Evolutionary conservation across 1,140 invertebrate species (phyloP), one percentile per base, ranked within the genome.

Genomic region (Ganaspis sp.): DNA sequence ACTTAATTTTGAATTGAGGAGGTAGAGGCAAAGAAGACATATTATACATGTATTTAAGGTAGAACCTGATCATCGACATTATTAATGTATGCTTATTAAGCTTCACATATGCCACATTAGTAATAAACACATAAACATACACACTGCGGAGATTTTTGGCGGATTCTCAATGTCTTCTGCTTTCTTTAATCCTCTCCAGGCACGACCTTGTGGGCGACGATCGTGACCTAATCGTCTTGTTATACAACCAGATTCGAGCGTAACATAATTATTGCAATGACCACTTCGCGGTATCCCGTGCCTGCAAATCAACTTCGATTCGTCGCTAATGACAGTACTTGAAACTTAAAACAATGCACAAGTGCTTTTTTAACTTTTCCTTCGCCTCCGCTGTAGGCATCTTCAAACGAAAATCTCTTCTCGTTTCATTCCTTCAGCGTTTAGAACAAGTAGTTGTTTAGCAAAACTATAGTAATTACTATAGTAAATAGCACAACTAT

Each of bases 231-330:
- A 81, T 81, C 80, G 75, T 77, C 64, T 75, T 37, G 74, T 79
- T 81, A 81, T 81, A 81, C 77, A 81, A 81, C 75, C 74, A 78
- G 58, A 79, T 72, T 81, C 49, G 69, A 79, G 70, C 69, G 72
- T 64, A 70, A 77, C 75, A 42, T 79, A 79, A 81, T 81, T 79
- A 81, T 81, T 79, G 75, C 75, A 73, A 75, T 79, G 58, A 64
- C 58, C 58, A 64, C 58, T 49, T 64, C 58, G 58, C 26, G 58
- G 26, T 64, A 64, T 64, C 15, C 26, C 58, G 26, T 64, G 58
- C 58, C 58, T 64, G 26, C 23, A 64, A 64, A 64, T 64, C 58
- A 34, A 64, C 58, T 64, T 29, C 23, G 58, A 64, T 34, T 26
- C 23, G 26, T 34, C 58, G 58, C 23, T 64, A 29, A 34, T 64